Base-by-base conservation (phyloP, 1,140 invertebrate species). In the Trichonephila inaurata region DNA sequence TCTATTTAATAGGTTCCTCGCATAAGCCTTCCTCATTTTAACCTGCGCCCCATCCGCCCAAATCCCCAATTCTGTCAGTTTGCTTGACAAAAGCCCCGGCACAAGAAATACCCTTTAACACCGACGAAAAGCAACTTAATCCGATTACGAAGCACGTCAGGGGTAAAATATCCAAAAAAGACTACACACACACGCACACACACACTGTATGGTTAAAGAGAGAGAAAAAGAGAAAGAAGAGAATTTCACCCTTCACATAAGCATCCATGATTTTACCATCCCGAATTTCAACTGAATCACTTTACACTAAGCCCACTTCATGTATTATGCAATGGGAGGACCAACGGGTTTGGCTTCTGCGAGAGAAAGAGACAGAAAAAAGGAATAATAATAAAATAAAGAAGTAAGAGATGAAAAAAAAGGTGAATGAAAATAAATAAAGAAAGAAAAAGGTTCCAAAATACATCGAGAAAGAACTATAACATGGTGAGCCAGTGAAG, bases 141-240 rank as follows among this genome's bases (percentile, higher is more conserved):
- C 82, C 82, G 82, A 83, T 83, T 83, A 83, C 82, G 44, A 44
- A 24, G n/a, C 51, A 51, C 82, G 72, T 77, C 72, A 77, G 72
- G 72, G 82, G 82, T 60, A 83, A 83, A 83, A 83, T 83, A 83
- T 83, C 82, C 82, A 83, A 83, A 83, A 77, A 77, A 33, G 72
- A 51, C 51, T 51, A 51, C 51, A 51, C 51, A 51, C 51, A 51
- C 51, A 1, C 51, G 7, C 33, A 28, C 72, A n/a, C 28, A 33
- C 69, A 72, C 18, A 72, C 33, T 21, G 21, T 7, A 51, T 51
- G 51, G 51, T 51, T 51, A 51, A 51, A 51, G 10, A 51, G 51
- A n/a, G n/a, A 51, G 51, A 51, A 5, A 10, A 5, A 51, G 51
- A 51, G 7, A 51, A 51, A 51, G 10, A 51, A 51, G 51, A 51